Evolutionary conservation across 2,113 vertebrate genomes (phyloP).

Genomic region (Taurulus bubalis): DNA sequence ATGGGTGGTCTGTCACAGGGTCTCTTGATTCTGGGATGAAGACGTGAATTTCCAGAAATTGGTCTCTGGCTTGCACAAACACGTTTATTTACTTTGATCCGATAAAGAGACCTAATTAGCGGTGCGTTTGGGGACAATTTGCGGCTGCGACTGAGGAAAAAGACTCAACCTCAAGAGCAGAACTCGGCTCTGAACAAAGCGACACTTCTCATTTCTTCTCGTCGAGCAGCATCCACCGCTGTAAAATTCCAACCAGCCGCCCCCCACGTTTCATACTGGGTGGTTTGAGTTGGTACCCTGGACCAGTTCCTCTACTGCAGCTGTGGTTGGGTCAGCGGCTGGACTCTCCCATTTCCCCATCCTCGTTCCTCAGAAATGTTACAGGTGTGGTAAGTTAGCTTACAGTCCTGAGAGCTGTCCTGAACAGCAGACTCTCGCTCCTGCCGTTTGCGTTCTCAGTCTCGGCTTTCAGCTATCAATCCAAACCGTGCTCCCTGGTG

Average conservation of each 20-base stretch:
- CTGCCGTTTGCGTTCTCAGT: constrained; percentile 37
- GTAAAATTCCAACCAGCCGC: constrained; percentile 31
- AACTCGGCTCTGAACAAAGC: not conserved
- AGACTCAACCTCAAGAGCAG: not conserved
- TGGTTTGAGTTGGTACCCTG: constrained; percentile 50
- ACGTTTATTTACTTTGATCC: not conserved
- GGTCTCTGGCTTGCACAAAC: not conserved
- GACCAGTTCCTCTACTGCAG: constrained; percentile 45
- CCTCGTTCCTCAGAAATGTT: constrained; percentile 66
- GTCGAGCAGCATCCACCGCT: constrained; percentile 6
- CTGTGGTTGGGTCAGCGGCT: constrained; percentile 45
- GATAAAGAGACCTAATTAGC: constrained; percentile 3
- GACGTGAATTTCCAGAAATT: not conserved
- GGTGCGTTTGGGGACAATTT: not conserved
- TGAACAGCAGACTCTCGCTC: constrained; percentile 39
- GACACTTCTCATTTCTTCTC: constrained; percentile 21
- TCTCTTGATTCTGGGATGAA: not conserved
- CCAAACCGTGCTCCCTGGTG: not conserved
- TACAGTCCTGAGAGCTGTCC: constrained; percentile 28
- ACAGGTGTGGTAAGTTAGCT: constrained; percentile 41
- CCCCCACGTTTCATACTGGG: constrained; percentile 43
- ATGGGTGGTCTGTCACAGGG: constrained; percentile 18
- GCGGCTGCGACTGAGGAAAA: not conserved
- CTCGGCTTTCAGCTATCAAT: constrained; percentile 27
- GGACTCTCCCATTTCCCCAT: constrained; percentile 54